phyloP scores from a whole-genome alignment of 2,888 invertebrate species.

The Linnaemya vulpina region DNA sequence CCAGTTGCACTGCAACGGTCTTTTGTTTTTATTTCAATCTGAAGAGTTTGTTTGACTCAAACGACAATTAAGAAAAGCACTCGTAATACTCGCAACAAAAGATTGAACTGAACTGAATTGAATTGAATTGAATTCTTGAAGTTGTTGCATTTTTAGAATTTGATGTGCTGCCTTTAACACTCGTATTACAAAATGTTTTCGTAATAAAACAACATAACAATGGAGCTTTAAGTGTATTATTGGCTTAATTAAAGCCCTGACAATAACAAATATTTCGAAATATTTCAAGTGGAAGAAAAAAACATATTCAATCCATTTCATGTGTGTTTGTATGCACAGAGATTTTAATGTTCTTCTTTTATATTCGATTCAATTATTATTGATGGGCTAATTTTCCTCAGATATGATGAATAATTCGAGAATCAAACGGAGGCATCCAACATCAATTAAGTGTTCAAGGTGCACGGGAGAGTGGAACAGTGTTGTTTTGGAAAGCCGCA shows the following conservation, averaged over 20 bases:
- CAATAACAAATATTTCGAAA: conserved; percentile 2
- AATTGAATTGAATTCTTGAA: too few relatives aligned
- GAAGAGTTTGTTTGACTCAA: conserved; percentile 41
- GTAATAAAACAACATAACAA: conserved; percentile 38
- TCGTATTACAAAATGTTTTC: conserved; percentile 45
- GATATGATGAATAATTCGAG: too few relatives aligned
- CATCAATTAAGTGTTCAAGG: too few relatives aligned
- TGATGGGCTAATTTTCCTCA: too few relatives aligned
- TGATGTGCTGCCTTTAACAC: conserved; percentile 34
- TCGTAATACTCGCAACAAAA: conserved; percentile 34
- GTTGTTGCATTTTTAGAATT: conserved; percentile 9
- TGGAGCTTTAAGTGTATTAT: conserved; percentile 33
- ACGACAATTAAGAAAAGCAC: conserved; percentile 41
- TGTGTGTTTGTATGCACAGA: neutral
- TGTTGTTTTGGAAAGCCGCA: too few relatives aligned
- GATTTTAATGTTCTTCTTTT: neutral
- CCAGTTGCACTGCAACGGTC: conserved; percentile 25
- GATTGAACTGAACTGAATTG: conserved; percentile 29
- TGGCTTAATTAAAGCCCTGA: conserved; percentile 39
- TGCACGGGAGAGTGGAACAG: too few relatives aligned
- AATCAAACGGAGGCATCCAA: too few relatives aligned
- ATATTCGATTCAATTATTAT: too few relatives aligned
- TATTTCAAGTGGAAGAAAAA: neutral
- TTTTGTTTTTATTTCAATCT: conserved; percentile 30
- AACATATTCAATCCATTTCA: neutral